Evolutionary conservation across 2,888 invertebrate genomes (phyloP), one percentile per base, ranked within the genome.

Genomic region (Syrphus vitripennis): DNA sequence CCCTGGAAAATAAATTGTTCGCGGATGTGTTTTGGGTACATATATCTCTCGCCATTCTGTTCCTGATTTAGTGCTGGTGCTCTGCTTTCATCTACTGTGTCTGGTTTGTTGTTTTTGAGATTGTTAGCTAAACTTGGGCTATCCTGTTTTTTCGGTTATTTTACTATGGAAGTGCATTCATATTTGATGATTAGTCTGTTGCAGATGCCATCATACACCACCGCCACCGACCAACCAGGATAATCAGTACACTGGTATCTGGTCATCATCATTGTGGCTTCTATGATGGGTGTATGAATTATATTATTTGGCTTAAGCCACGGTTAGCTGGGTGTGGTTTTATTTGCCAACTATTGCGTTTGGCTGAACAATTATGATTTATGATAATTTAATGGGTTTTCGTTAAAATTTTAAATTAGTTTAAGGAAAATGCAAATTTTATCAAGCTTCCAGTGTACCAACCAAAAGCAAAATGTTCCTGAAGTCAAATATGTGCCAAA

Each of bases 151-250:
- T 78, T n/a, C n/a, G 45, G 40, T 19, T 19, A 53, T 59, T 77
- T 77, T 45, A 61, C 67, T 34, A 50, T 40, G 63, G 37, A 48
- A 69, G 16, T 83, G 48, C 34, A 70, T 65, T 34, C 48, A 70
- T 79, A 67, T 57, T 83, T 70, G 55, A 70, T 75, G 70, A 79
- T 79, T 70, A 61, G 65, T 70, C 31, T 70, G 65, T 65, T 75
- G 83, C 80, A 65, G 80, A 83, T 83, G 65, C 75, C 29, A n/a
- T n/a, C n/a, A n/a, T n/a, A 71, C 50, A 70, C 61, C 42, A 57
- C n/a, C 7, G n/a, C 14, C 45, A 55, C 24, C n/a, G n/a, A 24
- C 48, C 21, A 29, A 24, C 48, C 21, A 29, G 40, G 70, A 69
- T 74, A 53, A 75, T 70, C 74, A 71, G 70, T 48, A 34, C n/a